These are phyloP conservation scores for Tridacna gigas DNA, from an alignment of 2,888 invertebrate species.

Conservation along the genomic window DNA sequence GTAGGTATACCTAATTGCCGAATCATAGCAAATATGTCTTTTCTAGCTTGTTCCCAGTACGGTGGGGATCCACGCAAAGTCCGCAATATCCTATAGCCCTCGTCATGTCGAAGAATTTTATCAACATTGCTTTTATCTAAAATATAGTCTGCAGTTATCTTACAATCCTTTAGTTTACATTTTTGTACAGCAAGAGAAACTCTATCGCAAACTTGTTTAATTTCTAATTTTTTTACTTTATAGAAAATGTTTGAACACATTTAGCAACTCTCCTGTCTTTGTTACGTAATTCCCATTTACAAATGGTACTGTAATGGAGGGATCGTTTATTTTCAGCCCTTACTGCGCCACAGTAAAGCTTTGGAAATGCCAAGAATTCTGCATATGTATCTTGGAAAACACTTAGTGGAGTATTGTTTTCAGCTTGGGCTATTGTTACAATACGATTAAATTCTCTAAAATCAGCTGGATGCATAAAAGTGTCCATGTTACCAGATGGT, in stretches of 20 bases:
- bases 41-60: constrained; percentile 48
- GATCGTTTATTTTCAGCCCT: not conserved
- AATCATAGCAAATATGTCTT: constrained; percentile 54
- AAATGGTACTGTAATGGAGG: constrained; percentile 34
- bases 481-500: constrained; percentile 34
- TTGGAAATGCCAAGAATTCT: constrained; percentile 37
- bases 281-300: constrained; percentile 41
- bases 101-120: constrained; percentile 37
- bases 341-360: constrained; percentile 38
- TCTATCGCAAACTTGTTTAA: constrained; percentile 45
- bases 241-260: constrained; percentile 46
- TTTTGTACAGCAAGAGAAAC: constrained; percentile 36
- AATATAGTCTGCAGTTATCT: constrained; percentile 43
- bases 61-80: constrained; percentile 47
- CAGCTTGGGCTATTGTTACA: constrained; percentile 36
- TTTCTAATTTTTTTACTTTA: constrained; percentile 43
- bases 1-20: constrained; percentile 51
- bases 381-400: constrained; percentile 35
- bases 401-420: constrained; percentile 24
- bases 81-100: constrained; percentile 43
- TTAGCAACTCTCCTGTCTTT: constrained; percentile 46
- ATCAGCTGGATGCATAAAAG: constrained; percentile 37
- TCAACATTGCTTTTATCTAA: constrained; percentile 24
- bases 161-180: constrained; percentile 42
- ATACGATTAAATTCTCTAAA: constrained; percentile 47